Evolutionary conservation across 2,113 vertebrate species (phyloP), one percentile per base, ranked within the genome.

Genomic region (Colossoma macropomum): DNA sequence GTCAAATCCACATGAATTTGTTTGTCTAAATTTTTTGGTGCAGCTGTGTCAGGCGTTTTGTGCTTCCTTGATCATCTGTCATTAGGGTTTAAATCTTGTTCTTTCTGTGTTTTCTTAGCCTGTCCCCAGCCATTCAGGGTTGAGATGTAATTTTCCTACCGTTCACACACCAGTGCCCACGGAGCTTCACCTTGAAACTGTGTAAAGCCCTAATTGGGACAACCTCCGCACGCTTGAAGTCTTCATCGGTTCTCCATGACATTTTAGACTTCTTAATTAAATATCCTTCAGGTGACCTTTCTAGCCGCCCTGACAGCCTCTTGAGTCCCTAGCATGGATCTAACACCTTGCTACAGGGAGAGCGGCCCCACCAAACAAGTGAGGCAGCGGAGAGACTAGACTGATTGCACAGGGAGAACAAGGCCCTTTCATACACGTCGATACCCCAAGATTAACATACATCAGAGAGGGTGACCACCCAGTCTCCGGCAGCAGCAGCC

Each of bases 211-310:
- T 90, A 85, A 87, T 86, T 89, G 81, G 85, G 30, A 72, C 17
- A 21, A 62, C 72, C 59, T 80, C 52, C 28, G n/a, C 38, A 59
- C 60, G 73, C 79, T 84, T 75, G 71, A 81, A 79, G 45, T 86
- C 75, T 59, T 73, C 30, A 60, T 77, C 50, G 77, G 52, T 80
- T 71, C 77, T 65, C 17, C 59, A 66, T 69, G 68, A 81, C 69
- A 81, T 88, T 81, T 84, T 48, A 65, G 5, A 72, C 34, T 89
- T 85, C 80, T 73, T 75, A 87, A 85, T 85, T 41, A 76, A 82
- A 83, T 83, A 73, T 86, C 80, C 75, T 76, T 65, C n/a, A 80
- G 62, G 70, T 85, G 75, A 87, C 80, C 87, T 88, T 90, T 86
- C 21, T 73, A 83, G 71, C 16, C 21, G 32, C 28, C 38, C n/a